Conservation (phyloP, 2,888 invertebrate genomes). For the Hyalella azteca region DNA sequence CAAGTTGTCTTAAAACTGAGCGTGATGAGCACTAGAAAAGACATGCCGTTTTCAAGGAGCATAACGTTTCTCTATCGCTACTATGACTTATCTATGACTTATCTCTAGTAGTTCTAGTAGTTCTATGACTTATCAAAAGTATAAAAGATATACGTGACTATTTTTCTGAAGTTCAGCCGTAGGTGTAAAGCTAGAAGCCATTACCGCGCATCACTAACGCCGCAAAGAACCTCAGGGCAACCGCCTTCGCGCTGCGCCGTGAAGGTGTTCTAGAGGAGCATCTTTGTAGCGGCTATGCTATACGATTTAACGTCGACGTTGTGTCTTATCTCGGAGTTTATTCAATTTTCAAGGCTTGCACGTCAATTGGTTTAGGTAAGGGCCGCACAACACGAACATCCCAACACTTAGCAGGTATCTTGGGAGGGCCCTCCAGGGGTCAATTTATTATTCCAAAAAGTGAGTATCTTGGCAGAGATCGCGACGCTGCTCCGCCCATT, state of each 20-base stretch:
- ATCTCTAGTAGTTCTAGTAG: no score
- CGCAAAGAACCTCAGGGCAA: neutral
- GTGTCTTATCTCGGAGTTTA: constrained; percentile 11
- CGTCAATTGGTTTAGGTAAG: constrained; percentile 23
- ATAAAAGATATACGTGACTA: no score
- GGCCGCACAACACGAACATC: constrained; percentile 19
- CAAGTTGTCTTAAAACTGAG: no score
- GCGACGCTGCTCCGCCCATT: constrained; percentile 1
- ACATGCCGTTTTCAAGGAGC: no score
- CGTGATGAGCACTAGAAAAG: no score
- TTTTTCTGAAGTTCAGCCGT: neutral
- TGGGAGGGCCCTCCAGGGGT: constrained; percentile 18
- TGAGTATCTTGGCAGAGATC: neutral
- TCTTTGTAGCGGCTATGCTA: constrained; percentile 1
- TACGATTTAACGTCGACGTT: neutral
- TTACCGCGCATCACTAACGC: constrained; percentile 10
- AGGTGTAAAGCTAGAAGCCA: neutral
- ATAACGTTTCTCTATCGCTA: no score
- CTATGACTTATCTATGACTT: no score
- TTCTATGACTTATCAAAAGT: no score
- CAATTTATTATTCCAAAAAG: constrained; percentile 34
- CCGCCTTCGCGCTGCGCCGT: neutral
- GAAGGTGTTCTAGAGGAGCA: neutral
- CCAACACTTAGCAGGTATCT: constrained; percentile 28
- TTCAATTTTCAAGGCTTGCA: neutral